These are phyloP conservation scores for Cordilura impudica DNA, from an alignment of 2,888 invertebrate genomes.

Conservation along the genomic window DNA sequence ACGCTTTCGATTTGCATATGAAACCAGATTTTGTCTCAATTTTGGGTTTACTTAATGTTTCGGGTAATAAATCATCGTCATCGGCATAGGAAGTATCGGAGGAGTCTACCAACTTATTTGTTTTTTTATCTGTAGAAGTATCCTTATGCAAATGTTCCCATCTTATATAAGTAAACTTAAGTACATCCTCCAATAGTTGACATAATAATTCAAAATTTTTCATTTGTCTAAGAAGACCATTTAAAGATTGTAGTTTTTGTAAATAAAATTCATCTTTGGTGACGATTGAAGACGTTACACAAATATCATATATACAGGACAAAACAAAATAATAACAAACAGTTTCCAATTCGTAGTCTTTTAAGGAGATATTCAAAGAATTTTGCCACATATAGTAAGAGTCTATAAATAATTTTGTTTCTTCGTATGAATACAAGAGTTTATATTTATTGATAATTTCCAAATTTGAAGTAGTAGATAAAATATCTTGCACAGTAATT, in stretches of 20 bases:
- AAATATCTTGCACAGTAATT: conserved; percentile 68
- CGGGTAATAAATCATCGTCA: conserved; percentile 38
- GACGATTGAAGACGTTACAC: conserved; percentile 44
- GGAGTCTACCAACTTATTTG: background rate
- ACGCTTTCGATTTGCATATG: conserved; percentile 63
- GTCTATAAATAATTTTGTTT: conserved; percentile 69
- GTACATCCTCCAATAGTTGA: conserved; percentile 73
- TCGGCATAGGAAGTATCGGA: conserved; percentile 40
- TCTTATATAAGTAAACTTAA: conserved; percentile 73
- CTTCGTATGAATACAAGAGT: conserved; percentile 67
- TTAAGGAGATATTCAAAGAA: conserved; percentile 65
- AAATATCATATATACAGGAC: conserved; percentile 70
- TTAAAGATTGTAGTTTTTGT: conserved; percentile 68
- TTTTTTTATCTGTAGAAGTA: background rate
- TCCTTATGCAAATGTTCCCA: conserved; percentile 72
- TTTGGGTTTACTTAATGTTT: conserved; percentile 47
- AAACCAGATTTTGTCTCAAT: conserved; percentile 57
- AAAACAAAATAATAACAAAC: conserved; percentile 72
- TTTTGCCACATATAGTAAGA: conserved; percentile 71
- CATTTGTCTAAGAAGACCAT: conserved; percentile 71
- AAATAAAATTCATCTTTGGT: conserved; percentile 57
- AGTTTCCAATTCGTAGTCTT: conserved; percentile 71
- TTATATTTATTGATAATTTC: conserved; percentile 68
- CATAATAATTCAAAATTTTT: conserved; percentile 70
- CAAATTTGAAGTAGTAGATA: conserved; percentile 67